Percentiles rank a stretch among this genome's conserved stretches.
phyloP scores from a whole-genome alignment of 2,888 invertebrate species.

The Isoperla grammatica region DNA sequence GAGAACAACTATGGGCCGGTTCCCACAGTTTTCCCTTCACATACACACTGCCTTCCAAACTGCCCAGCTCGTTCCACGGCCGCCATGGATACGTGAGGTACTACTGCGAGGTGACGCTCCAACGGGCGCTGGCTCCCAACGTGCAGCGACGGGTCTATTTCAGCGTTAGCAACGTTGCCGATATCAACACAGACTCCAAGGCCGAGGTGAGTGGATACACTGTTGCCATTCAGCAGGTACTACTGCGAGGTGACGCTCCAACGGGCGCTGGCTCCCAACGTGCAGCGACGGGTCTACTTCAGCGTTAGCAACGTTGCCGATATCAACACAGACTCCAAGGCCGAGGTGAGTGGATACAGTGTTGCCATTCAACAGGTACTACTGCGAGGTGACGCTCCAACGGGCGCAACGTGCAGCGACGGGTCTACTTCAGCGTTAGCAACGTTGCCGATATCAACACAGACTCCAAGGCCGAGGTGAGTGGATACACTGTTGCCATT shows the following conservation, averaged over 20 bases:
- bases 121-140: conserved; percentile 34
- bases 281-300: conserved; percentile 34
- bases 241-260: conserved; percentile 38
- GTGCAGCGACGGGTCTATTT: conserved; percentile 34
- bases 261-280: conserved; percentile 33
- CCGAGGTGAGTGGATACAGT: conserved; percentile 32
- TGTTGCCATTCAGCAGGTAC: conserved; percentile 34
- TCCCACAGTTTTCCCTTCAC: conserved; percentile 35
- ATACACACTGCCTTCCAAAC: conserved; percentile 36
- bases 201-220: conserved; percentile 33
- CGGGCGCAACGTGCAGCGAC: conserved; percentile 33
- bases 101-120: conserved; percentile 37
- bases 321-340: conserved; percentile 37
- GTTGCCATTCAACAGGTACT: conserved; percentile 35
- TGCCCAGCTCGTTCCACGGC: conserved; percentile 37
- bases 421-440: conserved; percentile 36
- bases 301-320: conserved; percentile 36
- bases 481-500: conserved; percentile 11
- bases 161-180: conserved; percentile 36
- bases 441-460: conserved; percentile 36
- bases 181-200: conserved; percentile 37
- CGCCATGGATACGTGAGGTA: conserved; percentile 37
- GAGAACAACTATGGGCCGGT: conserved; percentile 36
- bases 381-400: conserved; percentile 37
- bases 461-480: conserved; percentile 37